Conservation (phyloP, 2,113 vertebrate genomes). For the Apistogramma diplotaenia region DNA sequence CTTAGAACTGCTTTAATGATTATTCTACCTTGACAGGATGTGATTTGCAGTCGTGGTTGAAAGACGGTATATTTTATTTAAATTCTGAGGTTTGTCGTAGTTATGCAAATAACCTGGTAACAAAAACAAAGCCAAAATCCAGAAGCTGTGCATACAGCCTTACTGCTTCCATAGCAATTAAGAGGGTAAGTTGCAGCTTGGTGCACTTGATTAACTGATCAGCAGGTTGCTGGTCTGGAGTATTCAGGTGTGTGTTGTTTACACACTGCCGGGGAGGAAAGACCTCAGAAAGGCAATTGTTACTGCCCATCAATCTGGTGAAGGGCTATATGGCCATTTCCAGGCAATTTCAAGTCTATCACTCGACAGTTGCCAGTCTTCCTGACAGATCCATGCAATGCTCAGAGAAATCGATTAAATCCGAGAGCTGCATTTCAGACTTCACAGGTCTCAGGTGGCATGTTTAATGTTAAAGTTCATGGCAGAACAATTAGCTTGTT, state of each 20-base stretch:
- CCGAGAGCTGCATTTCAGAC: no score
- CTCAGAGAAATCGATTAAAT: no score
- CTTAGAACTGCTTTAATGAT: conserved; percentile 11
- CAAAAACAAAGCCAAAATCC: neutral
- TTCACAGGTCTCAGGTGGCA: neutral
- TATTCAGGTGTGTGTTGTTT: neutral
- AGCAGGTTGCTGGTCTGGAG: neutral
- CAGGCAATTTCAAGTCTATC: no score
- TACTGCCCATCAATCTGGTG: no score
- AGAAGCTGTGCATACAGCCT: neutral
- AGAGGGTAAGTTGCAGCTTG: neutral
- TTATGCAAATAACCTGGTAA: neutral
- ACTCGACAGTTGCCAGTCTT: no score
- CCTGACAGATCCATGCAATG: no score
- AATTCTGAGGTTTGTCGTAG: neutral
- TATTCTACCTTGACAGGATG: conserved; percentile 7
- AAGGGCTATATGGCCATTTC: no score
- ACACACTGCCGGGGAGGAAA: neutral
- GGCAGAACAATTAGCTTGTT: neutral
- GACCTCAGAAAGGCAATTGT: no score
- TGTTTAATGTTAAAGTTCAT: no score
- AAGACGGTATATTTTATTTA: neutral
- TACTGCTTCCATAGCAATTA: neutral
- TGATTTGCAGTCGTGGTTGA: neutral
- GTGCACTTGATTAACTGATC: neutral